Conservation (phyloP, 2,113 vertebrate genomes). For the Lophura nycthemera region DNA sequence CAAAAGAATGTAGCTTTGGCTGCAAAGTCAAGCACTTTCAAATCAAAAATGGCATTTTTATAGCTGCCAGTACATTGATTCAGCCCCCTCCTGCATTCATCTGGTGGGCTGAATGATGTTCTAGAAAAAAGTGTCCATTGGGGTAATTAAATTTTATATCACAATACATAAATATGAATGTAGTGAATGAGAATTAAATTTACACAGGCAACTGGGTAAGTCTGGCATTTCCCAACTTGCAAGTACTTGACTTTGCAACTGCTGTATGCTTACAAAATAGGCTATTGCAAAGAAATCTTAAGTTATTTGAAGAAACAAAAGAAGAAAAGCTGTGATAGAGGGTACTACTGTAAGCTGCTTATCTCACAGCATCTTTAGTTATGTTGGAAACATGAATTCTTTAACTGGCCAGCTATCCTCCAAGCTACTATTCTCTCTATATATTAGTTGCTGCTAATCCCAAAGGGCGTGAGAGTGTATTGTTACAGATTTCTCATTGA, state of each 20-base stretch:
- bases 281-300: not conserved
- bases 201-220: not conserved
- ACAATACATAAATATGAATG: not conserved
- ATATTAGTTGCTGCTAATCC: not conserved
- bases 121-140: not conserved
- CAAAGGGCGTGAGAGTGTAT: not conserved
- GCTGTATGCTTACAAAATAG: not conserved
- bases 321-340: not conserved
- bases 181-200: not conserved
- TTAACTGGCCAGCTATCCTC: not conserved
- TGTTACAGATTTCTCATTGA: conserved; percentile 34
- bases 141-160: conserved; percentile 7
- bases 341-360: not conserved
- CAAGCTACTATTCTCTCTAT: not conserved
- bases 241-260: not conserved
- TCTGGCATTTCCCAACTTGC: not conserved
- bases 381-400: not conserved
- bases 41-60: not conserved
- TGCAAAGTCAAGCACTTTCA: not conserved
- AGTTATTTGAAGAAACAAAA: not conserved
- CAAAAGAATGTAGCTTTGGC: conserved; percentile 4
- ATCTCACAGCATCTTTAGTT: not conserved
- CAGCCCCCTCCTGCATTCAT: not conserved
- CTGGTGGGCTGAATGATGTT: not conserved
- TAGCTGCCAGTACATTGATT: not conserved